Evolutionary conservation across 53 echinoderm and acorn worm genomes (phyloP), one percentile per base, ranked within the genome.

Genomic region (Arbacia lixula): DNA sequence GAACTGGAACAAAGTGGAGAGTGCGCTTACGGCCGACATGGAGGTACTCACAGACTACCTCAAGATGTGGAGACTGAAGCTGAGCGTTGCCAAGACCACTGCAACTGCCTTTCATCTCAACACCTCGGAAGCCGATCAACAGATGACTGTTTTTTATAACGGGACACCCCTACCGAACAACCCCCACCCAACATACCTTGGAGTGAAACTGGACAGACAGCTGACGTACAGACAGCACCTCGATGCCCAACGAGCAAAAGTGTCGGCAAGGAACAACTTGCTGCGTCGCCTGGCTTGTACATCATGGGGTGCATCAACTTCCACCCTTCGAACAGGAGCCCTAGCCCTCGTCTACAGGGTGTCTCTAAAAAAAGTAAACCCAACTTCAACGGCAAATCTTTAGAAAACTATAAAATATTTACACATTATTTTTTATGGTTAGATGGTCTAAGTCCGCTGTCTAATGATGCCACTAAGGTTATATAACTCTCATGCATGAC

Each of bases 201-300:
- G 88, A 16, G 72, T 88, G 40, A 88, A 71, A 60, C 83, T 83
- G 24, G 88, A 88, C 53, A 83, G 84, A 51, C 36, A 35, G 36
- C 89, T 89, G n/a, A 84, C 76, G 24, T 85, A 69, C 55, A 43
- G 28, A 75, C 63, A 41, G 2, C 89, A 74, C 42, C 34, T 89
- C 4, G 76, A 61, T 16, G 54, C 51, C 37, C 60, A 85, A 24
- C 35, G 76, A 5, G 66, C 27, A 10, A 89, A 89, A 65, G 89
- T 89, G 5, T 33, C 53, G 6, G 33, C 89, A 20, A 38, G 85
- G 43, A 53, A 53, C 30, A 75, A 25, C 54, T 49, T 89, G 20
- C 12, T 89, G 19, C 51, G 74, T 12, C 53, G 65, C 16, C 52
- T 84, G 60, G 89, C 76, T 28, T 64, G 71, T 20, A 53, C 88